These are phyloP conservation scores for Pituophis catenifer DNA, from an alignment of 2,113 vertebrate species.

Conservation along the genomic window DNA sequence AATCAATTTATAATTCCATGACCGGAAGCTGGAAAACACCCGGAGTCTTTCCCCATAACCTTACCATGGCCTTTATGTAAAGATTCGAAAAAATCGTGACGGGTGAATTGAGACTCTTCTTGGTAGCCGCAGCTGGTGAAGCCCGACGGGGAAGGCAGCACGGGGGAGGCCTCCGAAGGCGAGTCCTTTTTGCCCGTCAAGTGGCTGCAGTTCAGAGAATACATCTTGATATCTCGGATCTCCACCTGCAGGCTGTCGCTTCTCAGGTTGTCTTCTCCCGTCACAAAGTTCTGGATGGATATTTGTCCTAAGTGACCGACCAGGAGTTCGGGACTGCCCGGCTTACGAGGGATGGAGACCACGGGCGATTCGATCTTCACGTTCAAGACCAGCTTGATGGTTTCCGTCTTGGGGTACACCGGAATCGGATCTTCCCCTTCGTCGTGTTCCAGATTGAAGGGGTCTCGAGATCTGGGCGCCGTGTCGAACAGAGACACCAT, in stretches of 20 bases:
- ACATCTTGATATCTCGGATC: constrained; percentile 92
- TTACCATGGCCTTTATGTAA: constrained; percentile 88
- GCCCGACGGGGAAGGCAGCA: constrained; percentile 40
- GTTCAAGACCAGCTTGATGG: constrained; percentile 90
- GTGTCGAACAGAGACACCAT: constrained; percentile 95
- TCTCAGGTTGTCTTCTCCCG: constrained; percentile 80
- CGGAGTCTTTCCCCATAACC: constrained; percentile 43
- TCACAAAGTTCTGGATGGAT: constrained; percentile 88
- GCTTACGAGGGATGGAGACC: constrained; percentile 90
- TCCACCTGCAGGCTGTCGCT: constrained; percentile 86
- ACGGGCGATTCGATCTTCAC: constrained; percentile 92
- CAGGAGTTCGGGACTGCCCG: constrained; percentile 88
- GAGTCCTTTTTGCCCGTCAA: constrained; percentile 69
- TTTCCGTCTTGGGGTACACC: constrained; percentile 59
- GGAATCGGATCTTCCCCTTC: constrained; percentile 66
- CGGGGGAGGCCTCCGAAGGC: constrained; percentile 32
- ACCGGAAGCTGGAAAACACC: neutral
- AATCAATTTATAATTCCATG: neutral
- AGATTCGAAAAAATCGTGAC: constrained; percentile 93
- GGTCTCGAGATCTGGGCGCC: constrained; percentile 72
- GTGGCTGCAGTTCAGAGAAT: constrained; percentile 87
- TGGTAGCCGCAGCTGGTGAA: constrained; percentile 59
- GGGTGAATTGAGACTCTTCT: constrained; percentile 87
- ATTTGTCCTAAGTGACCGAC: constrained; percentile 94
- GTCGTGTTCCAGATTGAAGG: constrained; percentile 70